Base-by-base conservation (phyloP, 2,113 vertebrate species). In the Phaetusa simplex region DNA sequence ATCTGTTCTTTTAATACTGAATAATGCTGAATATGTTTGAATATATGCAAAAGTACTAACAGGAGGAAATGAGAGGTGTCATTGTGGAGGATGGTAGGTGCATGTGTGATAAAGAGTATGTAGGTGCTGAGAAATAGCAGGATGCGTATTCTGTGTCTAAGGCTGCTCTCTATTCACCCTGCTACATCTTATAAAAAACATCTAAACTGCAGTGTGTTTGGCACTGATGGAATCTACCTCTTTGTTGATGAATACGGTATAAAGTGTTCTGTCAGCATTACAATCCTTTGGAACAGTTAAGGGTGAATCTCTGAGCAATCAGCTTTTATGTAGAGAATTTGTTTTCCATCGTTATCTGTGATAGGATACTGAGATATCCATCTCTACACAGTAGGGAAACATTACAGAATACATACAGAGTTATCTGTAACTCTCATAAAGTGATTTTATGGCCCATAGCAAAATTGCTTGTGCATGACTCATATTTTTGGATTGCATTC, bases 381-480 rank as follows among this genome's bases (percentile, higher is more conserved):
- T 96, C 97, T 98, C 95, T 86, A 94, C 97, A 96, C 94, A 95
- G 97, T 97, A 96, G 96, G 96, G 83, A 96, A 97, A 96, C 96
- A 98, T 98, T 97, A 96, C 88, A 90, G 95, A 97, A 94, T 93
- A 94, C 94, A 93, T 96, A 96, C 95, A 92, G 95, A 96, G 97
- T 96, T 97, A 98, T 96, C 95, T 96, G 95, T 96, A 98, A 93
- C 96, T 97, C 91, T 96, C 86, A 90, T 96, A 95, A 97, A 97
- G 91, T 85, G 95, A 97, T 98, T 98, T 98, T 96, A 97, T 97
- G 96, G 96, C 98, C 96, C 83, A 94, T 74, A 96, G 98, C 97
- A 97, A 97, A 97, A 97, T 98, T 96, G 88, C 95, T 96, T 91
- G 34, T 86, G 97, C 94, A 91, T 98, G 98, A 98, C 94, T 98